Evolutionary conservation across 2,888 invertebrate genomes (phyloP).

Genomic region (Brachyptera putata): DNA sequence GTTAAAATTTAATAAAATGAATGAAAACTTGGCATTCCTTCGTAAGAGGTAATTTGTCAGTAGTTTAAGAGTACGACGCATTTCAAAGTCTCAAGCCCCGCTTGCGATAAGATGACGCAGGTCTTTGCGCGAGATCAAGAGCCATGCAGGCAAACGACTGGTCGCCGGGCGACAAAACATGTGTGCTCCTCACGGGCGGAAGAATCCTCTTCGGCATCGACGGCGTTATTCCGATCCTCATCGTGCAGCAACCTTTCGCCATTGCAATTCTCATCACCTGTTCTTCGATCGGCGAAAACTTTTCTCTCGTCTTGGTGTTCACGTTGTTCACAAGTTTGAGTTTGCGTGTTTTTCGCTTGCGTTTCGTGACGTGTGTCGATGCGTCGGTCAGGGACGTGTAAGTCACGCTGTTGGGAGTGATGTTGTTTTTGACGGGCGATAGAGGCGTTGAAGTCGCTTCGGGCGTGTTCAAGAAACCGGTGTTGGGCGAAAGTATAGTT

Average conservation of each 20-base stretch:
- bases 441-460: constrained; percentile 13
- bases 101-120: neutral
- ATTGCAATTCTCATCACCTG: neutral
- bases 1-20: no score
- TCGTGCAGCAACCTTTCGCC: neutral
- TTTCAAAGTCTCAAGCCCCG: neutral
- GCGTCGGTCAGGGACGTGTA: neutral
- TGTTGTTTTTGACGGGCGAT: neutral
- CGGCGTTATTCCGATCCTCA: neutral
- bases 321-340: neutral
- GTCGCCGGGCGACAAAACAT: neutral
- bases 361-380: neutral
- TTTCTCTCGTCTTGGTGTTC: neutral
- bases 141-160: neutral
- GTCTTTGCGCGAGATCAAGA: neutral
- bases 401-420: no score
- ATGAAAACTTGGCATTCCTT: no score
- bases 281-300: constrained; percentile 1
- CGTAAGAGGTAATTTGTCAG: no score
- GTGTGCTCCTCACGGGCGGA: neutral
- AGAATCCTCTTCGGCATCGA: neutral
- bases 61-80: no score
- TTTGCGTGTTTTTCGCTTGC: neutral
- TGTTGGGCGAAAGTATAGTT: neutral
- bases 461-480: constrained; percentile 13